A percentile compares a stretch with the other conserved stretches of the same genome.
phyloP scores from a whole-genome alignment of 2,888 invertebrate species.

The Camptogramma bilineatum region DNA sequence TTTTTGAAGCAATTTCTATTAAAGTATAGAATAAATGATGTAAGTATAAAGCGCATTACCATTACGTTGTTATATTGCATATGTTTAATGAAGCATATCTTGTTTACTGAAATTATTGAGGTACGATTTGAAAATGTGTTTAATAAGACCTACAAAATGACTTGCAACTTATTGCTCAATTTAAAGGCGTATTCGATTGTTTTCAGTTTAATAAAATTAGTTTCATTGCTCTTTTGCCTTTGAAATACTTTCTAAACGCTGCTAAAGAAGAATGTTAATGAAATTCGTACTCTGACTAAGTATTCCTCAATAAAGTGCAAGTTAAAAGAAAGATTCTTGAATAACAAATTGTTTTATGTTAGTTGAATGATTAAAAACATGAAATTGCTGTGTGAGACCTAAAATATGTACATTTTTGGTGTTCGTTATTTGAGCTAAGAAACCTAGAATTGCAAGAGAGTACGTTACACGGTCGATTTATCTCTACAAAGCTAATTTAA shows the following conservation, averaged over 20 bases:
- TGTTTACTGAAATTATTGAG: background rate
- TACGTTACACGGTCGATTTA: constrained; percentile 32
- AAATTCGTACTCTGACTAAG: constrained; percentile 42
- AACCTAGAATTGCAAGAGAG: constrained; percentile 20
- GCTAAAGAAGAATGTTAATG: constrained; percentile 45
- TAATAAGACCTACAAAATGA: constrained; percentile 3
- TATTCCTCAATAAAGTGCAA: constrained; percentile 37
- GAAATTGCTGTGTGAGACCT: background rate
- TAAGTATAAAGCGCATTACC: background rate
- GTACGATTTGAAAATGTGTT: background rate
- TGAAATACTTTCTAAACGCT: constrained; percentile 41
- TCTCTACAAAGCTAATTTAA: constrained; percentile 48
- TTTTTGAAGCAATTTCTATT: no score
- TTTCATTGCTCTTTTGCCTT: constrained; percentile 33
- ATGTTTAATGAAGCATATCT: background rate
- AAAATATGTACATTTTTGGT: background rate
- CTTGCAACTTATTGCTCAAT: constrained; percentile 13
- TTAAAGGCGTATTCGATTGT: constrained; percentile 12
- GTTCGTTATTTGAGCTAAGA: constrained; percentile 4
- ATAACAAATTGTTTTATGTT: constrained; percentile 30
- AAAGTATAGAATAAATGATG: no score
- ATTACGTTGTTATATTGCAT: background rate
- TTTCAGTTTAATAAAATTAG: constrained; percentile 35
- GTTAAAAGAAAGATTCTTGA: constrained; percentile 33
- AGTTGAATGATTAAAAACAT: constrained; percentile 16